A percentile compares a stretch with the other conserved stretches of the same genome.
phyloP scores from a whole-genome alignment of 2,888 invertebrate species.

The Megamerina dolium region DNA sequence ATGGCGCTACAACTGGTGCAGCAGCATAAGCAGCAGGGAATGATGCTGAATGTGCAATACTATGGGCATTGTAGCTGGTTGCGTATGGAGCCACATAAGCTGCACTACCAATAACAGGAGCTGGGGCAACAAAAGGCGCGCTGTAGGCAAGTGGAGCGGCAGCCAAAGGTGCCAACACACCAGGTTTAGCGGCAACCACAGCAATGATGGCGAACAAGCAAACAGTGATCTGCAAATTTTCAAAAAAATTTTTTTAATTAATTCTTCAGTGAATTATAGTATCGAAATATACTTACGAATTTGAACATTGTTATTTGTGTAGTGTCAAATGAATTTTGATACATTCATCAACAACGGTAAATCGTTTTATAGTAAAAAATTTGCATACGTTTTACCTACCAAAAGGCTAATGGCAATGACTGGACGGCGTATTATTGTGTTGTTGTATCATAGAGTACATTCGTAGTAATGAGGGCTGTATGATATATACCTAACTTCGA shows the following conservation, averaged over 20 bases:
- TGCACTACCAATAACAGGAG: conserved; percentile 30
- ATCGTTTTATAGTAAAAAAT: too few relatives aligned
- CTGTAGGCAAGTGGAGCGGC: conserved; percentile 17
- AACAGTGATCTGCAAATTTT: conserved; percentile 26
- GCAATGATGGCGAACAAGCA: conserved; percentile 39
- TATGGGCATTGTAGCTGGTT: conserved; percentile 36
- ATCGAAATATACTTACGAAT: conserved; percentile 31
- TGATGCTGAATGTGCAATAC: conserved; percentile 34
- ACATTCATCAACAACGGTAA: too few relatives aligned
- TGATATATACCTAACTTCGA: too few relatives aligned
- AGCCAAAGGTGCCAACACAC: conserved; percentile 24
- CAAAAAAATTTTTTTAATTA: conserved; percentile 5
- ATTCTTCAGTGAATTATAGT: conserved; percentile 9
- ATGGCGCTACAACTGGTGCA: conserved; percentile 8
- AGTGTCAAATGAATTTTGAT: conserved; percentile 11
- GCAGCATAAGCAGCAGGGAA: conserved; percentile 19
- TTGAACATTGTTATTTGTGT: conserved; percentile 36
- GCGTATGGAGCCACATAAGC: conserved; percentile 40
- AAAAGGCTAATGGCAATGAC: too few relatives aligned
- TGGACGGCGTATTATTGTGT: too few relatives aligned
- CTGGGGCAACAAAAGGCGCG: too few relatives aligned
- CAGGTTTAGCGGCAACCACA: conserved; percentile 30
- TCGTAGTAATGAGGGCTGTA: too few relatives aligned
- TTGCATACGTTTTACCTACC: too few relatives aligned
- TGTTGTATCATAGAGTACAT: too few relatives aligned